These are phyloP conservation scores for Nephotettix cincticeps DNA, from an alignment of 1,140 invertebrate genomes.

Conservation along the genomic window DNA sequence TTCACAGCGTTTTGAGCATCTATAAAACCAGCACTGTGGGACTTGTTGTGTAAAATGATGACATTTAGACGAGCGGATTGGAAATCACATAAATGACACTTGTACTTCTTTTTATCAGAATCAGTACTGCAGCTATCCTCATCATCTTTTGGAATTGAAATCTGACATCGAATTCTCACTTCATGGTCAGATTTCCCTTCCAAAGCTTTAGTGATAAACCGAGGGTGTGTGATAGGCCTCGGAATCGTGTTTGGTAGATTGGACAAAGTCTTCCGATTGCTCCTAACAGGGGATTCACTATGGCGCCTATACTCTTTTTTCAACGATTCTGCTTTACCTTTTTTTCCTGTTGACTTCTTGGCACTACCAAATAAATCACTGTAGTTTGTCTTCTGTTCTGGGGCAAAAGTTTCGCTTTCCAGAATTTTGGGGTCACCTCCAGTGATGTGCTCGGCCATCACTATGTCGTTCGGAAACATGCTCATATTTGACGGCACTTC, in stretches of 20 bases:
- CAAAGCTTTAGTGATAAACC: slow-evolving; percentile 46
- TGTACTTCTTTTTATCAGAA: slow-evolving; percentile 51
- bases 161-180: slow-evolving; percentile 58
- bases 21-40: slow-evolving; percentile 52
- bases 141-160: slow-evolving; percentile 35
- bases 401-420: slow-evolving; percentile 56
- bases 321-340: slow-evolving; percentile 11
- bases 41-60: slow-evolving; percentile 66
- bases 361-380: slow-evolving; percentile 55
- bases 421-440: slow-evolving; percentile 62
- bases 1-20: slow-evolving; percentile 38
- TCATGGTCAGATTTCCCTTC: slow-evolving; percentile 59
- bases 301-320: background rate
- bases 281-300: background rate
- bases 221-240: slow-evolving; percentile 50
- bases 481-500: slow-evolving; percentile 59
- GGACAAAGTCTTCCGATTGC: slow-evolving; percentile 3
- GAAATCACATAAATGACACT: slow-evolving; percentile 64
- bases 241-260: slow-evolving; percentile 2
- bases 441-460: slow-evolving; percentile 64
- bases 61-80: slow-evolving; percentile 64
- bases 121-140: slow-evolving; percentile 27
- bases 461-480: slow-evolving; percentile 71
- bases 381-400: slow-evolving; percentile 54
- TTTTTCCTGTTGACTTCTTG: slow-evolving; percentile 28